Conservation (phyloP, 2,113 vertebrate genomes). For the Tychaedon coryphoeus region DNA sequence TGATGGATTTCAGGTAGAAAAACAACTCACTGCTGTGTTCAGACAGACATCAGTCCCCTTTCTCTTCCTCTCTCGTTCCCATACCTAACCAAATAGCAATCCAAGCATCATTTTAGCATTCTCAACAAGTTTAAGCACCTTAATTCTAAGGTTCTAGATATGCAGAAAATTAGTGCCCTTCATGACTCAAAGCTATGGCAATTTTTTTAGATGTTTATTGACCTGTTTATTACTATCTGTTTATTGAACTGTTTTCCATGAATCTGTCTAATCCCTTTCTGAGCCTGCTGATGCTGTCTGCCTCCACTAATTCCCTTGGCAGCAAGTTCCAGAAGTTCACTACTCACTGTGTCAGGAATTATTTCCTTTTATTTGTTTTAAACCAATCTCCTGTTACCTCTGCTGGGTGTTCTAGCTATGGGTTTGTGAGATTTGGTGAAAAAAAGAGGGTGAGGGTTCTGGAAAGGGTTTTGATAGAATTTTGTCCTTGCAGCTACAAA, state of each 20-base stretch:
- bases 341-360: not conserved
- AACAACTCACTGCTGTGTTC: not conserved
- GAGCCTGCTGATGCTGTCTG: conserved; percentile 27
- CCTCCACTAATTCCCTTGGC: conserved; percentile 7
- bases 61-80: not conserved
- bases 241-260: conserved; percentile 58
- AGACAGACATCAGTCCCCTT: not conserved
- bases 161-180: not conserved
- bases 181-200: not conserved
- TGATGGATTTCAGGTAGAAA: not conserved
- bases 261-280: conserved; percentile 31
- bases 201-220: conserved; percentile 30
- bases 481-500: not conserved
- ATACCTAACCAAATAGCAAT: not conserved
- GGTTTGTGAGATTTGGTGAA: not conserved
- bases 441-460: not conserved
- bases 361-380: not conserved
- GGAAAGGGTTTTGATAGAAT: not conserved
- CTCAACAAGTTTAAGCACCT: not conserved
- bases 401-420: not conserved
- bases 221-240: conserved; percentile 52
- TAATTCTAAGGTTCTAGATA: conserved; percentile 12
- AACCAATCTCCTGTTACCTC: not conserved
- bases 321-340: conserved; percentile 33
- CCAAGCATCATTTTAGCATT: not conserved